Percentiles rank a stretch among this genome's conserved stretches.
Conservation (phyloP, 2,797 vertebrate genomes). For the Hydrocynus forskahlii region DNA sequence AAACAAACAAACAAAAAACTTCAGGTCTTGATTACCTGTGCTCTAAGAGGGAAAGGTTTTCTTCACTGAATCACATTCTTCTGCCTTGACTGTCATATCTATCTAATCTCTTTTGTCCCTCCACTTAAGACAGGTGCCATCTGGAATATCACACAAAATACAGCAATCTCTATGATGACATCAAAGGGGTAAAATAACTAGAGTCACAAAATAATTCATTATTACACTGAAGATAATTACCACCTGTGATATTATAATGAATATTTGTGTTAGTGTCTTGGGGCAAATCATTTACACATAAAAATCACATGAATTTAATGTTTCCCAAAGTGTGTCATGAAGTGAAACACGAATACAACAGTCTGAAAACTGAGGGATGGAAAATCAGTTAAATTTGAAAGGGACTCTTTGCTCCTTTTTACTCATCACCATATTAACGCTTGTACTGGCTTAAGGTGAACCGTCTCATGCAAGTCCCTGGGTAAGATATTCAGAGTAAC, state of each 20-base stretch:
- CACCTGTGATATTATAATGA: not conserved
- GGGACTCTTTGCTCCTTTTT: conserved; percentile 56
- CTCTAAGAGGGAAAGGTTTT: not conserved
- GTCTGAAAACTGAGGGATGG: conserved; percentile 43
- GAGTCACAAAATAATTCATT: not conserved
- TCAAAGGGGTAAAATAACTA: not conserved
- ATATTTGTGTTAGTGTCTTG: not conserved
- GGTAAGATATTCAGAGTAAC: conserved; percentile 71
- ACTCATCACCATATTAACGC: conserved; percentile 69
- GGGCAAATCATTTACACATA: not conserved
- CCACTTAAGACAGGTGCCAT: not conserved
- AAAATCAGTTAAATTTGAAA: conserved; percentile 57
- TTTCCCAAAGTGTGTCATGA: not conserved
- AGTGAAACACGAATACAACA: not conserved
- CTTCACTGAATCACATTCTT: not conserved
- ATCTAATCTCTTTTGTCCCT: not conserved
- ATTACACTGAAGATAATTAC: not conserved
- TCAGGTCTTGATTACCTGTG: conserved; percentile 7
- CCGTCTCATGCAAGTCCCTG: conserved; percentile 60
- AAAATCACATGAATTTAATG: not conserved
- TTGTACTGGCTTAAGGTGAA: conserved; percentile 72
- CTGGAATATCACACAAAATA: not conserved
- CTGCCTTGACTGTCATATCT: not conserved
- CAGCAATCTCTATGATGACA: not conserved
- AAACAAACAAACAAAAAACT: not conserved